These are phyloP conservation scores for Alligator sinensis DNA, from an alignment of 2,113 vertebrate species.

Conservation along the genomic window DNA sequence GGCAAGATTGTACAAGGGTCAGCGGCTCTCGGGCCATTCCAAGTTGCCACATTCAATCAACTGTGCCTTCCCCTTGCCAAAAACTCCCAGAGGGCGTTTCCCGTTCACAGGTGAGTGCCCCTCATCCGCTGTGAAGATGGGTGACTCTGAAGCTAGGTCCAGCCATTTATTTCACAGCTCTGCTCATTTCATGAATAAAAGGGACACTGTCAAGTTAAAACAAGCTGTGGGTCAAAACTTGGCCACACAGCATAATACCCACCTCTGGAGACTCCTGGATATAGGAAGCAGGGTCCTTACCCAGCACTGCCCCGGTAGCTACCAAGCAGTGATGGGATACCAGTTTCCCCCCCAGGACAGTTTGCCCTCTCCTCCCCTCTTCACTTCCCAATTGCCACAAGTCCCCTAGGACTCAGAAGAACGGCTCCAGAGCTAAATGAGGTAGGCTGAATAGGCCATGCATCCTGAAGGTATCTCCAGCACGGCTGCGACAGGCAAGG, in stretches of 20 bases:
- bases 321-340: neutral
- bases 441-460: neutral
- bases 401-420: neutral
- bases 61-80: neutral
- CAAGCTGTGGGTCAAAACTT: neutral
- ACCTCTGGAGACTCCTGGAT: neutral
- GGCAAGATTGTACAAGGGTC: conserved; percentile 59
- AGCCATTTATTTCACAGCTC: conserved; percentile 26
- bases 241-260: neutral
- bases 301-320: neutral
- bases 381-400: neutral
- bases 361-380: neutral
- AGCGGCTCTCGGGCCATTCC: neutral
- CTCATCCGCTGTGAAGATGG: neutral
- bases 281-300: neutral
- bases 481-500: neutral
- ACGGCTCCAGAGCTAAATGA: neutral
- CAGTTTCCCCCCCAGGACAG: neutral
- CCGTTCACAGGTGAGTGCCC: rapidly evolving
- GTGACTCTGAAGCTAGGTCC: neutral
- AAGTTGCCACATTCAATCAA: neutral
- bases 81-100: neutral
- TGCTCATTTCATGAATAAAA: neutral
- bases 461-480: neutral
- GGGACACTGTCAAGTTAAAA: neutral